Evolutionary conservation across 2,113 vertebrate genomes (phyloP).

Genomic region (Microcebus griseorufus): DNA sequence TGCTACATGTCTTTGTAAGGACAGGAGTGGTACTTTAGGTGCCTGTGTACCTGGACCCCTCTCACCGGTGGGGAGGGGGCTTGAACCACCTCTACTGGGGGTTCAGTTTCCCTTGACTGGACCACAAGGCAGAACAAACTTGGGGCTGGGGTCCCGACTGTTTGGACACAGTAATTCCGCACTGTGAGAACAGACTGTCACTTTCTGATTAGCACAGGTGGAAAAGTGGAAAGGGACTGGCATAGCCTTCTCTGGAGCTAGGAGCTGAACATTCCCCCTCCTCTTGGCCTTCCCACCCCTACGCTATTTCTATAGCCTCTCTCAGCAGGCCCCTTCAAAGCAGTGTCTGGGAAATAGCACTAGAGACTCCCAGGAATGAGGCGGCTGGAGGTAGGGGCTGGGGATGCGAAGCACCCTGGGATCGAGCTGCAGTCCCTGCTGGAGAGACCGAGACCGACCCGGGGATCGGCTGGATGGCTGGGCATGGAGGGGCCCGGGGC

Average conservation of each 20-base stretch:
- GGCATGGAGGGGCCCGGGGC: conserved; percentile 30
- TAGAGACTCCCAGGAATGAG: background rate
- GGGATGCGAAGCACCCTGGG: background rate
- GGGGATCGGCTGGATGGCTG: background rate
- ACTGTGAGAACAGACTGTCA: background rate
- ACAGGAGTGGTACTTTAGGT: background rate
- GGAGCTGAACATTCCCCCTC: background rate
- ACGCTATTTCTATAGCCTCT: background rate
- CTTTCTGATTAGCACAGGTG: background rate
- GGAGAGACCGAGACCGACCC: background rate
- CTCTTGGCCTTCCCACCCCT: background rate
- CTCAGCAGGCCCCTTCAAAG: background rate
- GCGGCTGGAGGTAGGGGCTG: background rate
- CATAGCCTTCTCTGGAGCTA: background rate
- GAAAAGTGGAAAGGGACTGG: background rate
- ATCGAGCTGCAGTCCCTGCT: background rate
- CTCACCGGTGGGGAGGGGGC: background rate
- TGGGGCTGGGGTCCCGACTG: background rate
- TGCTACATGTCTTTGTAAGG: background rate
- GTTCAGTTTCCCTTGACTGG: background rate
- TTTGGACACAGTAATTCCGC: background rate
- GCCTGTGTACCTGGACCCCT: background rate
- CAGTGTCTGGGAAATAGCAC: background rate
- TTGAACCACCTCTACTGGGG: background rate
- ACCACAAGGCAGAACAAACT: background rate